A percentile compares a stretch with the other conserved stretches of the same genome.
Evolutionary conservation across 2,888 invertebrate species (phyloP).

Genomic region (Atrina japonica): DNA sequence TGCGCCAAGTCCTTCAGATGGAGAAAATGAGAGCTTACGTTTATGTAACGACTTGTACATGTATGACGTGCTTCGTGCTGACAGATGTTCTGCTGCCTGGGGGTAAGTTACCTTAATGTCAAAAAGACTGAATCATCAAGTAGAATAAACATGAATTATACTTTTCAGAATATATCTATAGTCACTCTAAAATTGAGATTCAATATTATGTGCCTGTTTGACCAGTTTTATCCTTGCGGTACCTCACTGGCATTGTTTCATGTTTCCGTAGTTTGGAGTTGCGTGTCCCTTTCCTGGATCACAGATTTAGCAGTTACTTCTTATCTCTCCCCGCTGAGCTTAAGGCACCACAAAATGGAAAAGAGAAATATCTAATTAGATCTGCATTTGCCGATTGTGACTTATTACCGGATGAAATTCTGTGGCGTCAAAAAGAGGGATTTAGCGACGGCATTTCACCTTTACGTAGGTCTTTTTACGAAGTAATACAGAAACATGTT

Average conservation of each 20-base stretch:
- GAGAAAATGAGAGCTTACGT: constrained; percentile 88
- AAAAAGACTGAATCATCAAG: no score
- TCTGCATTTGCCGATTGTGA: constrained; percentile 89
- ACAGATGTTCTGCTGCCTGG: constrained; percentile 78
- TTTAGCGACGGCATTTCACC: constrained; percentile 82
- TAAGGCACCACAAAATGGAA: constrained; percentile 88
- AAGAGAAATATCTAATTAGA: constrained; percentile 93
- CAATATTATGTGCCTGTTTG: no score
- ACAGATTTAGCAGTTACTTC: constrained; percentile 91
- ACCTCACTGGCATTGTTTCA: no score
- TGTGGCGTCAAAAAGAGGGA: constrained; percentile 95
- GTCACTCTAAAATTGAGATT: no score
- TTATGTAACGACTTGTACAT: constrained; percentile 85
- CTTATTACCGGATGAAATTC: constrained; percentile 90
- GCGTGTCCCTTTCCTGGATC: constrained; percentile 93
- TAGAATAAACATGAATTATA: no score
- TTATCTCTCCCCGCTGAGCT: constrained; percentile 87
- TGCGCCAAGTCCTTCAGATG: constrained; percentile 88
- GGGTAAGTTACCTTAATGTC: no score
- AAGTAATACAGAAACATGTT: constrained; percentile 75
- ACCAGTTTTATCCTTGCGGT: no score
- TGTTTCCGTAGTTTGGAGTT: constrained; percentile 81
- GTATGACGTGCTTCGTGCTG: constrained; percentile 78
- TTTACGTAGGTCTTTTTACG: constrained; percentile 74
- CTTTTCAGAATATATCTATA: no score